These are phyloP conservation scores for Notamacropus eugenii DNA, from an alignment of 2,797 vertebrate species.

Conservation along the genomic window DNA sequence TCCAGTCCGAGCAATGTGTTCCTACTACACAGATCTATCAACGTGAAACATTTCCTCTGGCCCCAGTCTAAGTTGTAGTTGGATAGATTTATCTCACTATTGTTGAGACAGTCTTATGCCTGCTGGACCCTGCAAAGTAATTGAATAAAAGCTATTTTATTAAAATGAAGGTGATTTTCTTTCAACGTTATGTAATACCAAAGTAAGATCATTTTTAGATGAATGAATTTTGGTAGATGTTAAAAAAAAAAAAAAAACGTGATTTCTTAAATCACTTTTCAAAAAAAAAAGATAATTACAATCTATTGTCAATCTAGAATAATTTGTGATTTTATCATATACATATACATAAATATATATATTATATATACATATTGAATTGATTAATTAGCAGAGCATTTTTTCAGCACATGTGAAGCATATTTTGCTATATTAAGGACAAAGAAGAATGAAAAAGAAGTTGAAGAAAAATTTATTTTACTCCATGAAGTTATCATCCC, in stretches of 20 bases:
- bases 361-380: neutral
- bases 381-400: neutral
- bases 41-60: neutral
- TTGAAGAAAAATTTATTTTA: neutral
- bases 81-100: neutral
- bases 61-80: neutral
- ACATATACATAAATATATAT: no score
- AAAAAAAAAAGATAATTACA: neutral
- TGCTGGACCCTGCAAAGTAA: neutral
- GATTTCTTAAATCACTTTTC: neutral
- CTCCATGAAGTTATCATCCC: neutral
- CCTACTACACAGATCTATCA: neutral
- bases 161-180: neutral
- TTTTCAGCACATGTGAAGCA: neutral
- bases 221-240: neutral
- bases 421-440: neutral
- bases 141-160: neutral
- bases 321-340: neutral
- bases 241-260: neutral
- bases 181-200: neutral
- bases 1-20: neutral
- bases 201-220: neutral
- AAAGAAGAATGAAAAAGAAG: neutral
- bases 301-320: neutral
- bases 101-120: neutral